Evolutionary conservation across 2,888 invertebrate species (phyloP).

Genomic region (Imbricaverruca yamaguchii): DNA sequence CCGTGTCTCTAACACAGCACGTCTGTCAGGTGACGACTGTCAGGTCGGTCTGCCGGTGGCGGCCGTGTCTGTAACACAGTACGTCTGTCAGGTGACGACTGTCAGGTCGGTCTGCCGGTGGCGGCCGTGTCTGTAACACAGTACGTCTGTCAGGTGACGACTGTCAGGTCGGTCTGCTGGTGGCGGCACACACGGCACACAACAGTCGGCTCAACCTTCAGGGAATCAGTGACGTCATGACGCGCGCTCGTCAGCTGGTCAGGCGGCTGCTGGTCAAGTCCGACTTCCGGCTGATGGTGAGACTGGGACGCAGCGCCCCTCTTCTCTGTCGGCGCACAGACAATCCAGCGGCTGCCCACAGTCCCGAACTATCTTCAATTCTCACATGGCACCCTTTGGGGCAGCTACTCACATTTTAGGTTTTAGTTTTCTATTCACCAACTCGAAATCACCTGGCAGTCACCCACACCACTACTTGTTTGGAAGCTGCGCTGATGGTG

Average conservation of each 20-base stretch:
- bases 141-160: not conserved
- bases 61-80: not conserved
- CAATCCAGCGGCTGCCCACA: not conserved
- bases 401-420: no score
- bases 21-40: not conserved
- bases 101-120: not conserved
- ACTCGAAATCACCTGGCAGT: no score
- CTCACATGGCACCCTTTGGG: no score
- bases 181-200: slow-evolving; percentile 6
- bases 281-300: slow-evolving; percentile 9
- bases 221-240: not conserved
- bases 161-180: slow-evolving; percentile 5
- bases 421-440: no score
- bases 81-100: not conserved
- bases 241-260: not conserved
- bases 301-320: not conserved
- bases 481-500: no score
- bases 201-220: not conserved
- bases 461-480: no score
- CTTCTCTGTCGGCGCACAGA: not conserved
- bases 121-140: no score
- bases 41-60: not conserved
- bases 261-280: not conserved
- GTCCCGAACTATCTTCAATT: no score
- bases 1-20: no score